Conservation (phyloP, 2,888 invertebrate species). For the Lycocerus yunnanus region DNA sequence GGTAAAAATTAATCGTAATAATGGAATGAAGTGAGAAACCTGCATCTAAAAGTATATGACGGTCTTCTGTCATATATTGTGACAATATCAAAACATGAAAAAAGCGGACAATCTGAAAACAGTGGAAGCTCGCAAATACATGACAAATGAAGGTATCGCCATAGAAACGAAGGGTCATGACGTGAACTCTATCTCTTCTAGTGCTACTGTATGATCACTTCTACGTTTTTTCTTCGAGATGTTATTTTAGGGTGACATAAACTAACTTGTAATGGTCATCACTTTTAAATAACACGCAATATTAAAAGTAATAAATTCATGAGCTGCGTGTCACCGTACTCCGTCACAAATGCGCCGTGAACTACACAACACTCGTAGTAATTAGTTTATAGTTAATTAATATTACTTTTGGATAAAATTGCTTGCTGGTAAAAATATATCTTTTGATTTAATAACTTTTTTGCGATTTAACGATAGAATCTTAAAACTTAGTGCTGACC, state of each 20-base stretch:
- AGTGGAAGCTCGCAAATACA: constrained; percentile 36
- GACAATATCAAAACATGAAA: constrained; percentile 33
- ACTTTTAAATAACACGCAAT: constrained; percentile 2
- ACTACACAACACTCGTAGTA: not conserved
- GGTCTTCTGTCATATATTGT: constrained; percentile 29
- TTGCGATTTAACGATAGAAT: too few relatives aligned
- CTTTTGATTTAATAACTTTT: too few relatives aligned
- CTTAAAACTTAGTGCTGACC: too few relatives aligned
- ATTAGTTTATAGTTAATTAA: not conserved
- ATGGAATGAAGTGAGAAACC: constrained; percentile 23
- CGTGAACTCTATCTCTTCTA: constrained; percentile 22
- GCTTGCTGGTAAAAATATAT: too few relatives aligned
- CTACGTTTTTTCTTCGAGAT: constrained; percentile 15
- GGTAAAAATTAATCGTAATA: constrained; percentile 26
- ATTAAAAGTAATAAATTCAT: not conserved
- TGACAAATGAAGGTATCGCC: constrained; percentile 38
- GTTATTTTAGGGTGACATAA: constrained; percentile 20
- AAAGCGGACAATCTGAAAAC: constrained; percentile 34
- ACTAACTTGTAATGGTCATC: constrained; percentile 11
- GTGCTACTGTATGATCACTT: constrained; percentile 20
- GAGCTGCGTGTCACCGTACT: too few relatives aligned
- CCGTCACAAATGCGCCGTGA: not conserved
- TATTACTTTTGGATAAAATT: not conserved
- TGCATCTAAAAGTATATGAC: constrained; percentile 29
- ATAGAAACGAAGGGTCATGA: constrained; percentile 32